Evolutionary conservation across 2,797 vertebrate genomes (phyloP), one percentile per base, ranked within the genome.

Genomic region (Heliangelus exortis): DNA sequence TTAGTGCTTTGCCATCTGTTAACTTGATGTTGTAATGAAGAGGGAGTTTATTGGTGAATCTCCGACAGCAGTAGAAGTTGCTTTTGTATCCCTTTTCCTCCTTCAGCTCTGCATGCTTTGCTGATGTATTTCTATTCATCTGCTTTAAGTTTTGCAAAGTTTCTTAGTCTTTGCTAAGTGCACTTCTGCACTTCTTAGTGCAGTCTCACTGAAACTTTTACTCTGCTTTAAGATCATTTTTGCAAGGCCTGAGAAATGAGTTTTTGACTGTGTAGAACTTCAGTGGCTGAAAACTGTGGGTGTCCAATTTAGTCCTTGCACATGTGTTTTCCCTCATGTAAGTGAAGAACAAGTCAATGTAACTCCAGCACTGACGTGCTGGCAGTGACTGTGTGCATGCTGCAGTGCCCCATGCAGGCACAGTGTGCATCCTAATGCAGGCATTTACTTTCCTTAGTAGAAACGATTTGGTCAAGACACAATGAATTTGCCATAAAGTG

Each of bases 1-100:
- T 92, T 96, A 94, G 93, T 95, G 89, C 79, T 96, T 95, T 89
- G 90, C 95, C 96, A 97, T 96, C 94, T 97, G 93, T 91, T 93
- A 85, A 54, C 80, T 82, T 69, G 78, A 67, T 86, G 23, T 1
- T 78, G 67, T 93, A 94, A 93, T 59, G 84, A 94, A 76, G 78
- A 78, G 68, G 59, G 83, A 84, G 83, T 80, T 67, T 53, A 68
- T 57, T 82, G 76, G 85, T 90, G 53, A 51, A 43, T 58, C 47
- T 88, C 66, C 86, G 79, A 54, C 71, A 91, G 75, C 8, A 6
- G 68, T 90, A 88, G 72, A 97, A 65, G 54, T 14, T 43, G 43
- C 54, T 89, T 91, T 90, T 72, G 34, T 69, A 43, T 89, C 20
- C 25, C 17, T 69, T 68, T 84, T 47, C 48, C 41, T 74, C 59